phyloP scores from a whole-genome alignment of 2,797 vertebrate genomes.

The Gallirallus australis region DNA sequence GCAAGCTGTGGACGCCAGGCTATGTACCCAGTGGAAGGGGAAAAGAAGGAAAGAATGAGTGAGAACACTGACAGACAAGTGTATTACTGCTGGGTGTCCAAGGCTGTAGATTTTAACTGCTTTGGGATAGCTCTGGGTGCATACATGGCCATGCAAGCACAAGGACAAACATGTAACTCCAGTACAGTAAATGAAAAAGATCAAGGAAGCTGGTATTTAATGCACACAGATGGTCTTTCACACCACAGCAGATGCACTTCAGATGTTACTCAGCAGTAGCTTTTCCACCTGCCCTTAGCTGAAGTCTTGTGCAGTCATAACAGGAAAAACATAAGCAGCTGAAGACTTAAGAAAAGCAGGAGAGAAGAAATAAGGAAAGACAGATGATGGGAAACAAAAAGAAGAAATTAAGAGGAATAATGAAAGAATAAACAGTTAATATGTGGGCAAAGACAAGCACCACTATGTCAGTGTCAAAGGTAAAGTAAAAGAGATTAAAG shows the following conservation, averaged over 20 bases:
- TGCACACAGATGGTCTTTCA: neutral
- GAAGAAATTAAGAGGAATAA: neutral
- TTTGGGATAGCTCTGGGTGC: neutral
- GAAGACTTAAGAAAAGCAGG: neutral
- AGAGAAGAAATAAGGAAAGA: neutral
- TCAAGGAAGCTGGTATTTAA: neutral
- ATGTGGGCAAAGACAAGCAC: neutral
- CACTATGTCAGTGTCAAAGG: conserved; percentile 8
- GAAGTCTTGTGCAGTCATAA: neutral
- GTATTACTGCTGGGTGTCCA: neutral
- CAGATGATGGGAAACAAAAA: neutral
- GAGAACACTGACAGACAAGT: neutral
- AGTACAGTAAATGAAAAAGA: neutral
- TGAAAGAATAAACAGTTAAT: conserved; percentile 26
- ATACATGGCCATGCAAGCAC: neutral
- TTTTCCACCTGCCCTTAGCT: neutral
- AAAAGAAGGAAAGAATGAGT: neutral
- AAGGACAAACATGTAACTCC: neutral
- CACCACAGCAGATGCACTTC: conserved; percentile 1
- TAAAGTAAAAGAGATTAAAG: conserved; percentile 36
- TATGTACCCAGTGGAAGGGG: neutral
- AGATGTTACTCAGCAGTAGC: neutral
- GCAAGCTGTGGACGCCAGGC: neutral
- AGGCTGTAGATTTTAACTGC: neutral
- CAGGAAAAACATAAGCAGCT: neutral